phyloP scores from a whole-genome alignment of 2,113 vertebrate genomes.

The Oncorhynchus kisutch region DNA sequence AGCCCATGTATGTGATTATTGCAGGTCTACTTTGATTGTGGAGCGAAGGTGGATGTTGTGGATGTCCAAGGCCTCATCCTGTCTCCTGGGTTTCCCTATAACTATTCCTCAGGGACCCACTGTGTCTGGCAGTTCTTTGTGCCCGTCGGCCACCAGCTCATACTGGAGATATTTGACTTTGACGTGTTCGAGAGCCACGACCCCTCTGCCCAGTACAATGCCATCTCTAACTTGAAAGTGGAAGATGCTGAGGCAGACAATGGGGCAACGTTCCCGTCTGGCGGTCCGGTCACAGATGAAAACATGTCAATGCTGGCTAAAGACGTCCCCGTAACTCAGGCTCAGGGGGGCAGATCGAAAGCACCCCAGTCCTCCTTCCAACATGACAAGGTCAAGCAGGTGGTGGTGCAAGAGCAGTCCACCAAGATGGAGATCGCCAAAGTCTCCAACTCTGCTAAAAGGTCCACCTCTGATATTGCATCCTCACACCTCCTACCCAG shows the following conservation, averaged over 20 bases:
- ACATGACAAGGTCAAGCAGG: constrained; percentile 63
- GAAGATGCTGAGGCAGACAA: constrained; percentile 25
- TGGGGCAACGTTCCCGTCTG: constrained; percentile 22
- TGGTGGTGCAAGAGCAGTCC: constrained; percentile 71
- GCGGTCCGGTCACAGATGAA: constrained; percentile 20
- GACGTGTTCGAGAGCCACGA: constrained; percentile 84
- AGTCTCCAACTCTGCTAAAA: constrained; percentile 72
- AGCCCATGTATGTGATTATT: constrained; percentile 19
- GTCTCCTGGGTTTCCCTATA: constrained; percentile 89
- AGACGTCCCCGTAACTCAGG: constrained; percentile 1
- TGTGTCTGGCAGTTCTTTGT: constrained; percentile 91
- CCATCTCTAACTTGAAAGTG: constrained; percentile 35
- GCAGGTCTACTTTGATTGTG: constrained; percentile 90
- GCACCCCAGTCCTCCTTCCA: constrained; percentile 36
- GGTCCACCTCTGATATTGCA: constrained; percentile 48
- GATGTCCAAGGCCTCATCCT: constrained; percentile 85
- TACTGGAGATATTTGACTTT: constrained; percentile 89
- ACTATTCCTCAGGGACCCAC: constrained; percentile 86
- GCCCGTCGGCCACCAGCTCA: constrained; percentile 80
- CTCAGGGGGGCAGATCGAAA: constrained; percentile 43
- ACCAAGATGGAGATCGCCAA: constrained; percentile 71
- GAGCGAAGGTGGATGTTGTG: constrained; percentile 82
- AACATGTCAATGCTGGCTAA: no score
- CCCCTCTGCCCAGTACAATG: constrained; percentile 43
- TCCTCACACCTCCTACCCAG: constrained; percentile 11